These are phyloP conservation scores for Lysandra coridon DNA, from an alignment of 2,888 invertebrate species.

Conservation along the genomic window DNA sequence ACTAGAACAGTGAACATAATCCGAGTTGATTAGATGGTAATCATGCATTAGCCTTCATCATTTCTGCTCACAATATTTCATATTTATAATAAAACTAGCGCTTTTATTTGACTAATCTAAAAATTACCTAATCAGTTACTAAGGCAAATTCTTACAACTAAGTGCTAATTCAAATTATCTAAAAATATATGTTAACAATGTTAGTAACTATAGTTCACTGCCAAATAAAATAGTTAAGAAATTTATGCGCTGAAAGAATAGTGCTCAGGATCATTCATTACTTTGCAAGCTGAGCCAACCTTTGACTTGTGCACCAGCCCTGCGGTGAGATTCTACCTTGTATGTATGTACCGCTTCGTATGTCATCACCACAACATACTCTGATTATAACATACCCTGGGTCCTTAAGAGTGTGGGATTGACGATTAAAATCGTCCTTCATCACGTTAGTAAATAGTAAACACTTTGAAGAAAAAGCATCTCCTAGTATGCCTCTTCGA, in stretches of 20 bases:
- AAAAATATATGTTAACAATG: too few relatives aligned
- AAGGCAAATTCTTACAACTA: too few relatives aligned
- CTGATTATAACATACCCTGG: too few relatives aligned
- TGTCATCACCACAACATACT: background rate
- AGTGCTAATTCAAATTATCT: too few relatives aligned
- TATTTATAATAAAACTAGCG: background rate
- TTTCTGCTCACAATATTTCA: background rate
- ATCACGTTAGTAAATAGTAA: background rate
- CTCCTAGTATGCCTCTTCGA: background rate
- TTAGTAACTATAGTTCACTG: too few relatives aligned
- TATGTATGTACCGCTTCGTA: background rate
- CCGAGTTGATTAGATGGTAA: background rate
- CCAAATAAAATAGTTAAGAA: too few relatives aligned
- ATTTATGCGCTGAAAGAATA: too few relatives aligned
- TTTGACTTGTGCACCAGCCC: background rate
- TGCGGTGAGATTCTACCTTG: background rate
- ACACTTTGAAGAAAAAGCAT: background rate
- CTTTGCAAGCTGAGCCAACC: background rate
- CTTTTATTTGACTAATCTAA: too few relatives aligned
- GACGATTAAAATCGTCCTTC: background rate
- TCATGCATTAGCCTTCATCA: background rate
- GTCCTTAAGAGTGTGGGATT: background rate
- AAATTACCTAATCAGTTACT: too few relatives aligned
- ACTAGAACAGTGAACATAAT: slow-evolving; percentile 9
- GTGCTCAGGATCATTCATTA: background rate